Evolutionary conservation across 2,888 invertebrate genomes (phyloP), one percentile per base, ranked within the genome.

Genomic region (Belgica antarctica): DNA sequence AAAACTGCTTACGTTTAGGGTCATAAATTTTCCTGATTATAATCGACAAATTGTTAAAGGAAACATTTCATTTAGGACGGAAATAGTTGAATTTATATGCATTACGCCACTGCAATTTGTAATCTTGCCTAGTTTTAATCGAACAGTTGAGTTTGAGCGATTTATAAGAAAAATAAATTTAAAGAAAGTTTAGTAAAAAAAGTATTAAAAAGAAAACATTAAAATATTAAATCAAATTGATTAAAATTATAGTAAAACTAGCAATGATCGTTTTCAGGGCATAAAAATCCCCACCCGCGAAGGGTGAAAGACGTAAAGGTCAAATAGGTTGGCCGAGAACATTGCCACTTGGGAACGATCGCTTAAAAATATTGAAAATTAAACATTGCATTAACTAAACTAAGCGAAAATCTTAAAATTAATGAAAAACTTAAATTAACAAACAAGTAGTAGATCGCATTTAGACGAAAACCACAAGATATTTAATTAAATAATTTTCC

Each of bases 11-110:
- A 15, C 22, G 52, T 19, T 41, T 52, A 17, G 22, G 34, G 5
- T 12, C 22, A 3, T 17, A 17, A 52, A 5, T 52, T 52, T 22
- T 52, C 22, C 19, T 52, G 52, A n/a, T 52, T 52, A 52, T 19
- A 62, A 2, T 34, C 27, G 10, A 17, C 28, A 22, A 59, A 8
- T 25, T 4, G 59, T n/a, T 1, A 62, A 61, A 61, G 61, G 34
- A 12, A 63, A 22, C 36, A 36, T 63, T 63, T 63, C 63, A 63
- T 41, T 61, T 63, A 63, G 41, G 41, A 62, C 34, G 62, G 12
- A 63, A 63, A 41, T 31, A 61, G 61, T 61, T 61, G 1, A 61
- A 27, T 61, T 61, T 24, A 27, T n/a, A n/a, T n/a, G n/a, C n/a
- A n/a, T n/a, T n/a, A n/a, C n/a, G n/a, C n/a, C n/a, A n/a, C n/a